Evolutionary conservation across 2,888 invertebrate genomes (phyloP), one percentile per base, ranked within the genome.

Genomic region (Drosophila quinaria): DNA sequence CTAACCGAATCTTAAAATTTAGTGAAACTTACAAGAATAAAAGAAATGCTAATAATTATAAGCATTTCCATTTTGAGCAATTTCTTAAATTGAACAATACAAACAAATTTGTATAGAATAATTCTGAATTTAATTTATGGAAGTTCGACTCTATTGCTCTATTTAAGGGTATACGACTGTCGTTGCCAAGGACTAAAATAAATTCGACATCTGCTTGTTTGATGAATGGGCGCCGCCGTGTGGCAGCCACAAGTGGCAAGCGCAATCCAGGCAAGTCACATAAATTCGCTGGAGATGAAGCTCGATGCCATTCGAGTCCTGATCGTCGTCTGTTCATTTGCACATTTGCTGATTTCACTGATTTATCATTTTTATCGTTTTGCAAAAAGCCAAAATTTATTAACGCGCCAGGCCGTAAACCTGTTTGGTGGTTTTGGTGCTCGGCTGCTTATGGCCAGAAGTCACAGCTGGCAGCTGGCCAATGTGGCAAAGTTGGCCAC

Each of bases 321-420:
- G 70, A 70, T 76, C 70, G n/a, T 31, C 49, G 51, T 59, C 64
- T 51, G 74, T 82, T 84, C 83, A 86, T 88, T 82, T 88, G 88
- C 88, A 77, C 79, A 70, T 41, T 41, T 42, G 10, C 47, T 31
- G 64, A 70, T 78, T 87, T 84, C 66, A 55, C 66, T 78, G 87
- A 86, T 80, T 88, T 88, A 88, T 86, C 74, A 81, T 85, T 72
- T 77, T 77, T 72, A 79, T 80, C 78, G 73, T 49, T 67, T 55
- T 67, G 61, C 68, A 52, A 78, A 55, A 77, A 51, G 55, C 60
- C 55, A 8, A 69, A 82, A 80, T 80, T 82, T 84, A 82, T 88
- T 62, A 88, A 80, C 63, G 62, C 59, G 62, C 68, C 69, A 60
- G 58, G 50, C 47, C 63, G 19, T 44, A 69, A 86, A 86, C 89